These are phyloP conservation scores for Heliconius eleuchia DNA, from an alignment of 1,140 invertebrate genomes.

Conservation along the genomic window DNA sequence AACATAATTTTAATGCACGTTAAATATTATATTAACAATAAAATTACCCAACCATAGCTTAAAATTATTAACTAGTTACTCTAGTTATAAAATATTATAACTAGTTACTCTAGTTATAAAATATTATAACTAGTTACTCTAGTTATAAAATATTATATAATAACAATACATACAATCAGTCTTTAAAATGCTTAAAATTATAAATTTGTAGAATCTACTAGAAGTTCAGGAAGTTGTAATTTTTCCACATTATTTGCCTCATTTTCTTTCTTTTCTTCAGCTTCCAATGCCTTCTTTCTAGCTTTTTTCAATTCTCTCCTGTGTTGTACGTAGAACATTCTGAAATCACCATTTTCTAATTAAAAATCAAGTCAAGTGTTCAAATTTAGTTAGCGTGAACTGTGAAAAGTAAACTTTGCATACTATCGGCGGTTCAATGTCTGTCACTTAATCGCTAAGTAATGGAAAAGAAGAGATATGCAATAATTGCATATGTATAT, in stretches of 20 bases:
- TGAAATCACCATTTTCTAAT: constrained; percentile 30
- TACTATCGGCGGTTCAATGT: too few relatives aligned
- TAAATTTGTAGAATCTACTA: constrained; percentile 27
- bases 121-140: not conserved
- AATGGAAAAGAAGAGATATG: too few relatives aligned
- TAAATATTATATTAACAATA: not conserved
- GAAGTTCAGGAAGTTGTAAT: constrained; percentile 32
- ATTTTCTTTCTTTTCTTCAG: constrained; percentile 63
- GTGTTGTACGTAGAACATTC: constrained; percentile 61
- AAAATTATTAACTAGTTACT: not conserved
- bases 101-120: too few relatives aligned
- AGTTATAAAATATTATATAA: not conserved
- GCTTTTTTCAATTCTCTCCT: constrained; percentile 50
- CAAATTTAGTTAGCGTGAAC: too few relatives aligned
- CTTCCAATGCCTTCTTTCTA: constrained; percentile 65
- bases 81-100: not conserved
- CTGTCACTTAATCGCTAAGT: too few relatives aligned
- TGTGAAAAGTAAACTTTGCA: too few relatives aligned
- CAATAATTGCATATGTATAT: too few relatives aligned
- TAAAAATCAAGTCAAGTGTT: not conserved
- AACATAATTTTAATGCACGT: not conserved
- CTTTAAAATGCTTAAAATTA: constrained; percentile 17
- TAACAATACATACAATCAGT: not conserved
- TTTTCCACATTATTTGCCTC: constrained; percentile 48
- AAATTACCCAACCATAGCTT: not conserved